Evolutionary conservation across 2,888 invertebrate species (phyloP), one percentile per base, ranked within the genome.

Genomic region (Plebejus anna): DNA sequence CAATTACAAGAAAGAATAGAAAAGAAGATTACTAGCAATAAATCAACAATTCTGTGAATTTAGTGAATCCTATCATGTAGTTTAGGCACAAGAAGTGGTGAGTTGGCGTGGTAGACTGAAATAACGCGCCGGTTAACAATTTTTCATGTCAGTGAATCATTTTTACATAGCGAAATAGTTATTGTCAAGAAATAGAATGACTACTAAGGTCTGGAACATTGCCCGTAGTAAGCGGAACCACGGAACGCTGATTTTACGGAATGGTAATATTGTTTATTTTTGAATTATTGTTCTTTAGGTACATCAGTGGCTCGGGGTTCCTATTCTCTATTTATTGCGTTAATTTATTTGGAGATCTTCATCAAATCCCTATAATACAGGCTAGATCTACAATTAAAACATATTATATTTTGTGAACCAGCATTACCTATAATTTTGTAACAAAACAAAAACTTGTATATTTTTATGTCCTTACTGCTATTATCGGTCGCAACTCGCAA

Each of bases 71-170:
- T 5, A 55, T 55, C 16, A n/a, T 22, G 59, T 61, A 11, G 61
- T 28, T 28, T 22, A 61, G n/a, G 2, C 2, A 13, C 13, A 32
- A 66, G 16, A 66, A 66, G 32, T 61, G 11, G 7, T 61, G 61
- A 4, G 61, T 2, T 9, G 32, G 13, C 32, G 32, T 66, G 28
- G 28, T 32, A 66, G 13, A 36, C 66, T 13, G 28, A 13, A 66
- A 61, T 28, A 61, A 61, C 32, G 9, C 61, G 22, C 32, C 5
- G 7, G 6, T 38, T 42, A n/a, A 71, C 42, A 42, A 71, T 55
- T 73, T 32, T 73, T 73, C 55, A 73, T 13, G 42, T 47, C 47
- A 55, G 32, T 47, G 73, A 51, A 71, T 42, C 71, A 71, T 71
- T 42, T 38, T n/a, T n/a, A 5, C 3, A 71, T 6, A 2, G 42